Percentiles rank a stretch among this genome's conserved stretches.
Conservation (phyloP, 2,797 vertebrate species). For the Cuculus canorus region DNA sequence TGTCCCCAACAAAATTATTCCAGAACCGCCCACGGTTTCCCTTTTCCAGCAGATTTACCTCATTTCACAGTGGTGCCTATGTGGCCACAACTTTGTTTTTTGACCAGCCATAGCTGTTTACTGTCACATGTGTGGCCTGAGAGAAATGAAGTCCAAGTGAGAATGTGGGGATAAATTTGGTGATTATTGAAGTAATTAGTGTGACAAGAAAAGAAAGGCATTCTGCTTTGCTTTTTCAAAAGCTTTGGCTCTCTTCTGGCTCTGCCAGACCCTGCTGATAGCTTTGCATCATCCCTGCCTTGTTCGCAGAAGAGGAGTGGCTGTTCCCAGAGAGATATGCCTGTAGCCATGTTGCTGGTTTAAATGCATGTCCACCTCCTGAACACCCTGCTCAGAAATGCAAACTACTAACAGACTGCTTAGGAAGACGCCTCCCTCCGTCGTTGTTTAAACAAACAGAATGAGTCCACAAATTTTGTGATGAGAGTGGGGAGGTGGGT, state of each 20-base stretch:
- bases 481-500: neutral
- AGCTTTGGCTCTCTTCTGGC: neutral
- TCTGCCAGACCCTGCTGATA: neutral
- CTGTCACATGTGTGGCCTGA: neutral
- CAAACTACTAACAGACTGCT: neutral
- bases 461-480: neutral
- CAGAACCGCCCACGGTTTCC: neutral
- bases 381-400: neutral
- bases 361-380: neutral
- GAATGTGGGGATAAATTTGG: neutral
- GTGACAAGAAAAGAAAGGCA: neutral
- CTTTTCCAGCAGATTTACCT: neutral
- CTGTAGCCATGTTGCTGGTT: neutral
- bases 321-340: neutral
- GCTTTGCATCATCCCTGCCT: neutral
- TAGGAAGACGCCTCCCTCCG: neutral
- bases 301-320: neutral
- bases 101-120: neutral
- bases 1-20: neutral
- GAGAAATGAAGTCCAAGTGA: neutral
- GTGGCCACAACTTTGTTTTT: neutral
- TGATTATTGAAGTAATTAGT: neutral
- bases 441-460: neutral
- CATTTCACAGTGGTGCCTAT: neutral
- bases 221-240: neutral